Conservation (phyloP, 1,140 invertebrate genomes). For the Mactra quadrangularis region DNA sequence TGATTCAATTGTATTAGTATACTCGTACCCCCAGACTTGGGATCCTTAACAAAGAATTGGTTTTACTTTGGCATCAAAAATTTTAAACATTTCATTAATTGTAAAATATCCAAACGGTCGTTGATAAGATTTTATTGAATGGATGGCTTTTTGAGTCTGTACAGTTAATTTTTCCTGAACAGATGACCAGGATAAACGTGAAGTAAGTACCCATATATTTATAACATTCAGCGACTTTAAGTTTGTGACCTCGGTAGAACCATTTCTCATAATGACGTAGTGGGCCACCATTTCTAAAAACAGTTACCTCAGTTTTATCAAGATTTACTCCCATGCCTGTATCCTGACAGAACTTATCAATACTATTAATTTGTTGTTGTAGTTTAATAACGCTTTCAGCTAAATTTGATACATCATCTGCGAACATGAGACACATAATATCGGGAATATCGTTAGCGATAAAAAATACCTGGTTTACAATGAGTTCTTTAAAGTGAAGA, state of each 20-base stretch:
- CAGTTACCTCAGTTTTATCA: slow-evolving; percentile 20
- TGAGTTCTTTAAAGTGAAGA: background rate
- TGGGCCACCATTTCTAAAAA: slow-evolving; percentile 16
- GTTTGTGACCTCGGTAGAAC: background rate
- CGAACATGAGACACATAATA: slow-evolving; percentile 33
- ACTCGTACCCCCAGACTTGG: slow-evolving; percentile 26
- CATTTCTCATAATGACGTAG: slow-evolving; percentile 1
- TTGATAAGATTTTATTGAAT: background rate
- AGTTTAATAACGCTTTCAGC: slow-evolving; percentile 15
- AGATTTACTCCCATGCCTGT: slow-evolving; percentile 26
- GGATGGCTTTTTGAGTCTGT: no score
- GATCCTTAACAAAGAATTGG: slow-evolving; percentile 51
- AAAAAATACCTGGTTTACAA: slow-evolving; percentile 22
- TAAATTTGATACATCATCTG: slow-evolving; percentile 31
- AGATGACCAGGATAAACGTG: slow-evolving; percentile 12
- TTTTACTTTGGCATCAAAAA: slow-evolving; percentile 11
- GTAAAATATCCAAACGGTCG: background rate
- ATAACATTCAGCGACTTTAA: background rate
- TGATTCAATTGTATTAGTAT: slow-evolving; percentile 11
- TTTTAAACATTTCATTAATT: background rate
- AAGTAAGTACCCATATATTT: slow-evolving; percentile 35
- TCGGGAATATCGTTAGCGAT: slow-evolving; percentile 27
- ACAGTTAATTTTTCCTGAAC: slow-evolving; percentile 10
- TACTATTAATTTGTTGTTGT: slow-evolving; percentile 12
- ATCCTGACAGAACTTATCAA: slow-evolving; percentile 19